phyloP scores from a whole-genome alignment of 2,113 vertebrate species.

The Xyrauchen texanus region DNA sequence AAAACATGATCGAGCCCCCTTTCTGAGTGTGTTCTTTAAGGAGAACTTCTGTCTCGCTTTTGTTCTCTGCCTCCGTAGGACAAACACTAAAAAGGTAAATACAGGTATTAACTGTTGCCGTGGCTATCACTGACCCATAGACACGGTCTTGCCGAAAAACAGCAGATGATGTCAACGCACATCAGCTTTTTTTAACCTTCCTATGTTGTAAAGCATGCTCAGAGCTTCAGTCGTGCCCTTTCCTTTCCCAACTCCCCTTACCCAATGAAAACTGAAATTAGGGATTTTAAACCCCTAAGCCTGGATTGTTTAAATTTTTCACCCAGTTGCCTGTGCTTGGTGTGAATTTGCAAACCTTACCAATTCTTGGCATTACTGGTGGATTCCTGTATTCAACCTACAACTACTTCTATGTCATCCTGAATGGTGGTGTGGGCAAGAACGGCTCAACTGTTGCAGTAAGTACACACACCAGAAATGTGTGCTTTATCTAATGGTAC shows the following conservation, averaged over 20 bases:
- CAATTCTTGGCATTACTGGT: constrained; percentile 83
- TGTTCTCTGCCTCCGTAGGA: constrained; percentile 72
- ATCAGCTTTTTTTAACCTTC: constrained; percentile 52
- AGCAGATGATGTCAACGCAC: constrained; percentile 63
- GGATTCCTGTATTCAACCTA: constrained; percentile 87
- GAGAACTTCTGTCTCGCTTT: no score
- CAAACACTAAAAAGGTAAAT: constrained; percentile 74
- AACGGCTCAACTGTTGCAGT: constrained; percentile 97
- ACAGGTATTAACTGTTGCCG: constrained; percentile 17
- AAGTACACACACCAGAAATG: constrained; percentile 62
- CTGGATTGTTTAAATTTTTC: neutral
- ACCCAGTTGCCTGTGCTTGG: constrained; percentile 83
- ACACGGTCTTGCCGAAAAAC: constrained; percentile 65
- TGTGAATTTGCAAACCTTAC: constrained; percentile 81
- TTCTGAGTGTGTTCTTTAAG: no score
- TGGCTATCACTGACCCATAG: constrained; percentile 61
- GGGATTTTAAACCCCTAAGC: no score
- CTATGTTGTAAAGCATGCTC: constrained; percentile 61
- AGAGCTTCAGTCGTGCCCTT: no score
- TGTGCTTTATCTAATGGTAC: neutral
- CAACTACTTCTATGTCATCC: constrained; percentile 92
- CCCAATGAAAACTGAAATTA: neutral
- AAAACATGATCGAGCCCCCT: no score
- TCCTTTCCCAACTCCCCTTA: neutral
- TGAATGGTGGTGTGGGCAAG: constrained; percentile 93